Evolutionary conservation across 2,888 invertebrate species (phyloP).

Genomic region (Ennomos quercinarius): DNA sequence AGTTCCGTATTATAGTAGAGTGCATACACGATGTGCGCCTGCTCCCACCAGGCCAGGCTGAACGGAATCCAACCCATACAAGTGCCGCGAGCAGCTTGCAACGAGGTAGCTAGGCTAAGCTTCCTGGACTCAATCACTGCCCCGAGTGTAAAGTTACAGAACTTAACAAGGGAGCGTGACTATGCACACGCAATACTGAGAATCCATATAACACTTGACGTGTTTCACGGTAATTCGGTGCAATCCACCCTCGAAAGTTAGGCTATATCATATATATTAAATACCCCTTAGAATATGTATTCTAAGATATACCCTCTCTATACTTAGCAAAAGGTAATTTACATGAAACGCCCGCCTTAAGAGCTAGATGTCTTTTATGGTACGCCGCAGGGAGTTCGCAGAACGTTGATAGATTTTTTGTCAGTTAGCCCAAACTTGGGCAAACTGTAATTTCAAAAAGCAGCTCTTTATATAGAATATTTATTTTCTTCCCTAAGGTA

Average conservation of each 20-base stretch:
- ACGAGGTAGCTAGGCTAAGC: conserved; percentile 26
- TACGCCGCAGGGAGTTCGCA: too few relatives aligned
- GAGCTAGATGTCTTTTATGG: too few relatives aligned
- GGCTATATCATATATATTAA: too few relatives aligned
- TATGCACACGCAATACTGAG: not conserved
- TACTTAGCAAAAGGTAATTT: conserved; percentile 7
- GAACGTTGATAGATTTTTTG: too few relatives aligned
- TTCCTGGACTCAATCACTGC: conserved; percentile 29
- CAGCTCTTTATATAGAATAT: too few relatives aligned
- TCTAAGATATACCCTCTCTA: too few relatives aligned
- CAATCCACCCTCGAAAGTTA: conserved; percentile 11
- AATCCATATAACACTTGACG: conserved; percentile 20
- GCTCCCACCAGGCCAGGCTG: not conserved
- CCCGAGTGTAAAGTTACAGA: conserved; percentile 21
- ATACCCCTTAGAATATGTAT: too few relatives aligned
- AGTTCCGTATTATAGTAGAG: too few relatives aligned
- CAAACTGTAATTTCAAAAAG: too few relatives aligned
- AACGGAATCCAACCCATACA: conserved; percentile 21
- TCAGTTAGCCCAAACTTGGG: too few relatives aligned
- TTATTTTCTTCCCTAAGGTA: too few relatives aligned
- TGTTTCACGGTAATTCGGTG: conserved; percentile 14
- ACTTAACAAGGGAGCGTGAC: conserved; percentile 3
- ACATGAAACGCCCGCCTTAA: too few relatives aligned
- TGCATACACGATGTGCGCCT: not conserved
- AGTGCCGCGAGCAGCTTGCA: conserved; percentile 15